Evolutionary conservation across 1,140 invertebrate species (phyloP).

Genomic region (Hyposmocoma kahamanoa): DNA sequence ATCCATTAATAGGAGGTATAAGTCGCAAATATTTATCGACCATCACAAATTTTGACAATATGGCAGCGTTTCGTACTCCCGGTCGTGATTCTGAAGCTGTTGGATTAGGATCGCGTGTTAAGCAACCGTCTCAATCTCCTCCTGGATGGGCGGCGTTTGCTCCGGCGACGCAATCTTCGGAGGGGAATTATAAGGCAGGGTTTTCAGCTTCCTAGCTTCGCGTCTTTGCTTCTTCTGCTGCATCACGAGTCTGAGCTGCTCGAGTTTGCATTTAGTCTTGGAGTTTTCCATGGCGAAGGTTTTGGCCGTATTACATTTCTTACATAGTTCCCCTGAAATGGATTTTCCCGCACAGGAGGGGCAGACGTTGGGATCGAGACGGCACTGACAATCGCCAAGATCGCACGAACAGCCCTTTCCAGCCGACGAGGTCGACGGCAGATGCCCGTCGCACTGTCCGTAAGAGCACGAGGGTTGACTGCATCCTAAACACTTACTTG

Average conservation of each 20-base stretch:
- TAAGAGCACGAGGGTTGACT: constrained; percentile 43
- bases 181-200: constrained; percentile 79
- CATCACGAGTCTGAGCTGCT: constrained; percentile 89
- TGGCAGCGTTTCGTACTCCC: background rate
- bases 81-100: background rate
- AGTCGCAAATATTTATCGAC: no score
- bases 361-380: constrained; percentile 37
- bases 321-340: no score
- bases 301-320: constrained; percentile 65
- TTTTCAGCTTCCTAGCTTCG: constrained; percentile 84
- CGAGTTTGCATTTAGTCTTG: constrained; percentile 89
- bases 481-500: constrained; percentile 40
- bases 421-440: constrained; percentile 24
- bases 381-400: constrained; percentile 29
- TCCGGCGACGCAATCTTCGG: constrained; percentile 36
- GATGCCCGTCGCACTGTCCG: constrained; percentile 54
- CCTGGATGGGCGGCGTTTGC: constrained; percentile 37
- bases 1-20: no score
- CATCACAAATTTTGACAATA: background rate
- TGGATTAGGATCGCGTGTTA: constrained; percentile 24
- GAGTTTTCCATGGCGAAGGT: constrained; percentile 80
- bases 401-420: constrained; percentile 23
- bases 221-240: constrained; percentile 88
- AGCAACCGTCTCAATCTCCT: constrained; percentile 67
- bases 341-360: constrained; percentile 33